phyloP scores from a whole-genome alignment of 2,888 invertebrate species.

The Lysandra bellargus region DNA sequence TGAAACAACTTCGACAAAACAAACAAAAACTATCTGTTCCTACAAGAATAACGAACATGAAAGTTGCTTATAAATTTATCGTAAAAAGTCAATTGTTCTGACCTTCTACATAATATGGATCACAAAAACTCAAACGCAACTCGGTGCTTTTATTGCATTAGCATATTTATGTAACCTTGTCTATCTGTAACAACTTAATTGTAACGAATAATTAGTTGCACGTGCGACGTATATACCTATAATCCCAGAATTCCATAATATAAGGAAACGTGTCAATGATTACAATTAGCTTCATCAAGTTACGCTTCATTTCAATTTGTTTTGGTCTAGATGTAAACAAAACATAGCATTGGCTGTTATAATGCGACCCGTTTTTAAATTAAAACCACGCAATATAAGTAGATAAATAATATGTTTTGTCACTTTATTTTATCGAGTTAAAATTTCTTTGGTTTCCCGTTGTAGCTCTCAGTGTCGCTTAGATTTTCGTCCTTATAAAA shows the following conservation, averaged over 20 bases:
- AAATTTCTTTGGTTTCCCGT: no score
- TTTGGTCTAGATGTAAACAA: not conserved
- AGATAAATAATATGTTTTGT: no score
- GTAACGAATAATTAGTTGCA: not conserved
- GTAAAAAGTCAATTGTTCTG: not conserved
- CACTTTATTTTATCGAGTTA: no score
- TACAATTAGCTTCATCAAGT: not conserved
- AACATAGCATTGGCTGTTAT: no score
- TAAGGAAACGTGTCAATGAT: not conserved
- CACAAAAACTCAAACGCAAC: slow-evolving; percentile 12
- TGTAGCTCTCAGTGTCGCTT: no score
- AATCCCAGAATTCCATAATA: not conserved
- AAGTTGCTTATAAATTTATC: slow-evolving; percentile 13
- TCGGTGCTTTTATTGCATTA: not conserved
- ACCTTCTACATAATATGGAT: not conserved
- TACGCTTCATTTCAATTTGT: not conserved
- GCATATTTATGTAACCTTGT: not conserved
- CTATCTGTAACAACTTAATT: not conserved
- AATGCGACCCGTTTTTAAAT: no score
- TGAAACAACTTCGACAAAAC: not conserved
- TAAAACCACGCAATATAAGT: no score
- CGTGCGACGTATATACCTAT: not conserved
- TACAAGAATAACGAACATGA: not conserved
- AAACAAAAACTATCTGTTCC: slow-evolving; percentile 4
- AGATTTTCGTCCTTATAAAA: no score